A percentile compares a stretch with the other conserved stretches of the same genome.
Conservation (phyloP, 1,140 invertebrate species). For the Zaprionus nigranus region DNA sequence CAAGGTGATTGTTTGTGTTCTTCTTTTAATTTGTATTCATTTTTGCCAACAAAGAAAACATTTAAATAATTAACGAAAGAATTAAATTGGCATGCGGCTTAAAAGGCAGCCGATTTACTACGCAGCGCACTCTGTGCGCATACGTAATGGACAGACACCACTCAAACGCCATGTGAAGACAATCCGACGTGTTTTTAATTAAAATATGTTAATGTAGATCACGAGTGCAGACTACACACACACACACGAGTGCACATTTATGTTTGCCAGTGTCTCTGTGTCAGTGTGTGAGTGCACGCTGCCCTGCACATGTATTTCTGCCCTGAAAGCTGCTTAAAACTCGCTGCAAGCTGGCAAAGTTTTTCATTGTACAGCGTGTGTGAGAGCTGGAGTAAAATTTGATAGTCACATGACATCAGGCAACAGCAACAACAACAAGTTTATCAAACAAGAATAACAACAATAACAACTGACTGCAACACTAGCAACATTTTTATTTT, state of each 20-base stretch:
- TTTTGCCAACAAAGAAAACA: conserved; percentile 9
- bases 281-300: background rate
- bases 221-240: conserved; percentile 9
- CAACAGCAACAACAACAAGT: background rate
- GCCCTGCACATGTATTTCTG: conserved; percentile 2
- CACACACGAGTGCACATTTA: background rate
- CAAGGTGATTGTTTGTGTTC: conserved; percentile 26
- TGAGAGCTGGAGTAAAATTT: conserved; percentile 10
- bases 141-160: conserved; percentile 61
- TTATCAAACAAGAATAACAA: background rate
- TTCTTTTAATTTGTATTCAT: conserved; percentile 1
- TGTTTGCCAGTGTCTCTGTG: no score
- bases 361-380: conserved; percentile 16
- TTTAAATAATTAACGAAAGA: conserved; percentile 60
- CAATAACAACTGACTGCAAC: background rate
- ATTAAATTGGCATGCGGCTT: conserved; percentile 51
- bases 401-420: conserved; percentile 7
- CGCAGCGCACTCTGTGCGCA: conserved; percentile 25
- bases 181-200: conserved; percentile 66
- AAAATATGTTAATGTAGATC: conserved; percentile 71
- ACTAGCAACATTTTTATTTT: background rate
- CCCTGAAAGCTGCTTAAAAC: conserved; percentile 41
- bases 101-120: conserved; percentile 54
- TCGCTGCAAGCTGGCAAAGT: conserved; percentile 21
- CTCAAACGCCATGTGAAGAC: conserved; percentile 64